Conservation (phyloP, 2,888 invertebrate species). For the Chorisops tibialis region DNA sequence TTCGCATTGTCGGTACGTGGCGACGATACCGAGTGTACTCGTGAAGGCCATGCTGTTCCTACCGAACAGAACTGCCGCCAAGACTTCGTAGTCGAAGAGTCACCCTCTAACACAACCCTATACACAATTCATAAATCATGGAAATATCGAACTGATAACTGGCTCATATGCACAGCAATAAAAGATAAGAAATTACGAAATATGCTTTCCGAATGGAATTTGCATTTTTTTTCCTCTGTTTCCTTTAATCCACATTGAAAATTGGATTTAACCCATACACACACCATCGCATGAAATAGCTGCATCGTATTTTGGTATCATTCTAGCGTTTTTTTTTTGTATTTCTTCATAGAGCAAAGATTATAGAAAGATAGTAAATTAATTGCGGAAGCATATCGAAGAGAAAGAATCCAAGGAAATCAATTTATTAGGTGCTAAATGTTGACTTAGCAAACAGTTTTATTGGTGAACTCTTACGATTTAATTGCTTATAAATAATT, state of each 20-base stretch:
- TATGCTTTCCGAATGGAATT: constrained; percentile 24
- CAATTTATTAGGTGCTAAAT: background rate
- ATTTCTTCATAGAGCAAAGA: background rate
- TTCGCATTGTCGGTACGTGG: background rate
- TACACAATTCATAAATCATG: constrained; percentile 21
- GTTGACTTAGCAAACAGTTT: background rate
- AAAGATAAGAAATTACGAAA: constrained; percentile 27
- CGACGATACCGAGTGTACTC: background rate
- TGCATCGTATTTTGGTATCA: too few species aligned
- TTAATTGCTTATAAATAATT: constrained; percentile 19
- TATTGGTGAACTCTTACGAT: constrained; percentile 14
- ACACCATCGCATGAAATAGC: too few species aligned
- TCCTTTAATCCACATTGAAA: too few species aligned
- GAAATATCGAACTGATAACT: constrained; percentile 26
- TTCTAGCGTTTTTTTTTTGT: constrained; percentile 2
- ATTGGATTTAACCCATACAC: too few species aligned
- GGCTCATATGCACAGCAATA: constrained; percentile 25
- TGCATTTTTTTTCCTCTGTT: background rate
- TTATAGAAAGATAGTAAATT: constrained; percentile 3
- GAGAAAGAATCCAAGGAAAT: background rate
- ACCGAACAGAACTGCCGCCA: constrained; percentile 1
- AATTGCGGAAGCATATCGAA: constrained; percentile 1
- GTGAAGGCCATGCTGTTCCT: background rate
- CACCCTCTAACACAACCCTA: constrained; percentile 21
- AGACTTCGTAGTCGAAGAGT: constrained; percentile 20